phyloP scores from a whole-genome alignment of 2,888 invertebrate genomes.

The Anorthoa munda region DNA sequence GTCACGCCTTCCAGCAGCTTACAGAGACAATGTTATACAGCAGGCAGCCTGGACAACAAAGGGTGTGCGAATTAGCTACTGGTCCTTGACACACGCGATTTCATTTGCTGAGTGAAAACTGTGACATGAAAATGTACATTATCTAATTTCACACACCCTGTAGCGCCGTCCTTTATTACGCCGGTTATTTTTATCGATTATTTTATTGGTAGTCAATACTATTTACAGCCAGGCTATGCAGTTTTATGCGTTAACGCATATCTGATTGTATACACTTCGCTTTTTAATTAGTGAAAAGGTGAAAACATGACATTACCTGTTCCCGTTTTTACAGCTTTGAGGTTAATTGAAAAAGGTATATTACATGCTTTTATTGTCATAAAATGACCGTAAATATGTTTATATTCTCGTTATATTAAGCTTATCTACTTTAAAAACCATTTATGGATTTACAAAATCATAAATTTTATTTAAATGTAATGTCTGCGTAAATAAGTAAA shows the following conservation, averaged over 20 bases:
- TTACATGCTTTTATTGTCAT: slow-evolving; percentile 56
- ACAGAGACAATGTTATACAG: slow-evolving; percentile 67
- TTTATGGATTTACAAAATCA: slow-evolving; percentile 19
- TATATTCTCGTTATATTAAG: slow-evolving; percentile 48
- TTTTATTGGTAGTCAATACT: slow-evolving; percentile 46
- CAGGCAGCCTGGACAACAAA: slow-evolving; percentile 64
- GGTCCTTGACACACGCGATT: slow-evolving; percentile 67
- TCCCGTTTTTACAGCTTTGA: slow-evolving; percentile 49
- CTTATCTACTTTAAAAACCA: slow-evolving; percentile 29
- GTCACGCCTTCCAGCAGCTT: slow-evolving; percentile 75
- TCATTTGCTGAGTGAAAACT: slow-evolving; percentile 58
- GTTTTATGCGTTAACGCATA: slow-evolving; percentile 27
- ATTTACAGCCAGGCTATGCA: slow-evolving; percentile 17
- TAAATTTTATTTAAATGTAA: slow-evolving; percentile 28
- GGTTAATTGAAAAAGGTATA: slow-evolving; percentile 66
- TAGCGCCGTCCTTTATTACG: slow-evolving; percentile 5
- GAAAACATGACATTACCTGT: slow-evolving; percentile 57
- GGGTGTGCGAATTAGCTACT: slow-evolving; percentile 72
- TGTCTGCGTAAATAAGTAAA: slow-evolving; percentile 27
- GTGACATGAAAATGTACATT: slow-evolving; percentile 7
- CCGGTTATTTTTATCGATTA: slow-evolving; percentile 46
- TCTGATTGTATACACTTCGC: slow-evolving; percentile 33
- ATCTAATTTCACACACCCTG: slow-evolving; percentile 4
- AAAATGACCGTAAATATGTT: slow-evolving; percentile 66
- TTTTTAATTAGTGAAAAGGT: slow-evolving; percentile 65